Percentiles rank a stretch among this genome's conserved stretches.
Conservation (phyloP, 2,888 invertebrate species). For the Spodoptera picta region DNA sequence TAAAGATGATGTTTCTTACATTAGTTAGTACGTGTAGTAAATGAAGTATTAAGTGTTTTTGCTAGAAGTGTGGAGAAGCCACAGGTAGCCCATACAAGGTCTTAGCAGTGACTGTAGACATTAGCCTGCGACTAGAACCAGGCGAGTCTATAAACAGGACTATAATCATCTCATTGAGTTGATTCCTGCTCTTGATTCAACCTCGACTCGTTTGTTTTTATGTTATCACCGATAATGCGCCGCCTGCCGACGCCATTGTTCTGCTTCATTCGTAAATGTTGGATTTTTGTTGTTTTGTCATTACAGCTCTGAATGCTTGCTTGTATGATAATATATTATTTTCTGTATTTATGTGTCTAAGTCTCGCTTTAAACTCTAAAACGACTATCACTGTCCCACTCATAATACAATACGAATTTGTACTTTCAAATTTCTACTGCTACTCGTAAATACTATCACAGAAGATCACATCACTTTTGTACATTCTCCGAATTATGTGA, state of each 20-base stretch:
- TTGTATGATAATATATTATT: too few species aligned
- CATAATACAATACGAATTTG: too few species aligned
- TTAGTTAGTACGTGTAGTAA: neutral
- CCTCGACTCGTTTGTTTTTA: constrained; percentile 29
- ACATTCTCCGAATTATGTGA: too few species aligned
- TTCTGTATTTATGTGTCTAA: too few species aligned
- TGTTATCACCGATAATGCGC: constrained; percentile 13
- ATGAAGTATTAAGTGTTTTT: neutral
- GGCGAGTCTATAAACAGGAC: constrained; percentile 24
- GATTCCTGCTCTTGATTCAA: constrained; percentile 18
- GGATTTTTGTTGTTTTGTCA: constrained; percentile 3
- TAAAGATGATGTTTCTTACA: too few species aligned
- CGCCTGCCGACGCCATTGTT: constrained; percentile 10
- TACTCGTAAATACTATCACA: too few species aligned
- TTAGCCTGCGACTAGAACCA: neutral
- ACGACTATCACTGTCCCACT: too few species aligned
- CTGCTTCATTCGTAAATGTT: constrained; percentile 4
- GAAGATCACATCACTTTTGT: too few species aligned
- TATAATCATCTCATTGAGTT: constrained; percentile 17
- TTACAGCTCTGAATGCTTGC: too few species aligned
- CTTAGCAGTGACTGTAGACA: constrained; percentile 1
- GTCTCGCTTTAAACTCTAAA: too few species aligned
- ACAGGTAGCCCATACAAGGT: constrained; percentile 16
- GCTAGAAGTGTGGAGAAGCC: constrained; percentile 2
- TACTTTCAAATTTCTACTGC: too few species aligned